Base-by-base conservation (phyloP, 1,140 invertebrate genomes). In the Scaptomyza hsui region DNA sequence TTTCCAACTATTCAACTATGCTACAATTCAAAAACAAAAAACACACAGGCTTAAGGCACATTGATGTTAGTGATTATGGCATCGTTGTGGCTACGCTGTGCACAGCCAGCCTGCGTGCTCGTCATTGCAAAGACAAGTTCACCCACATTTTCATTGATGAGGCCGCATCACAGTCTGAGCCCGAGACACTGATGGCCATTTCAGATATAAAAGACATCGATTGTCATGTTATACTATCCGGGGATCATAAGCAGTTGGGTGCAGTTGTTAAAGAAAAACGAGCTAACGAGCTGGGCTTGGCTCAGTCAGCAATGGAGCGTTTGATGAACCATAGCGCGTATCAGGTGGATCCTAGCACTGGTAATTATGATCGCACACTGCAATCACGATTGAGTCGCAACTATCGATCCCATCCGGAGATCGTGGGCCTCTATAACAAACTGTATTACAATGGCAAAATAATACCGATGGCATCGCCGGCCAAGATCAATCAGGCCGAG, bases 141-240 rank as follows among this genome's bases (percentile, higher is more conserved):
- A 94, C 94, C 4, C 95, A 97, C 89, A 92, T 97, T 42, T 96
- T 98, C 88, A 94, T 98, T 75, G 97, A 98, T 92, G 97, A 98
- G 93, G 95, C 96, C 24, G 96, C 95, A n/a, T 96, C 97, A 83
- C 94, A 94, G 0, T 94, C 92, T 1, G 97, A 98, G 91, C 94
- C 96, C 3, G 96, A 97, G 69, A 92, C 93, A 10, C 79, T 96
- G 59, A 94, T 97, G 77, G 94, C 96, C 1, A 82, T 95, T 3
- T 94, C 97, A 73, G 94, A 96, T 1, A 82, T 94, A 4, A 78
- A 92, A 71, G 69, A 2, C 67, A 90, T 4, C 1, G 41, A 64
- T 18, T 78, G 89, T 78, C 49, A 94, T 89, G 91, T 97, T 4
- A 93, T 97, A 45, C 92, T 98, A 55, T 94, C 96, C 49, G 97